phyloP scores from a whole-genome alignment of 1,140 invertebrate species.

The Papilio aristodemus region DNA sequence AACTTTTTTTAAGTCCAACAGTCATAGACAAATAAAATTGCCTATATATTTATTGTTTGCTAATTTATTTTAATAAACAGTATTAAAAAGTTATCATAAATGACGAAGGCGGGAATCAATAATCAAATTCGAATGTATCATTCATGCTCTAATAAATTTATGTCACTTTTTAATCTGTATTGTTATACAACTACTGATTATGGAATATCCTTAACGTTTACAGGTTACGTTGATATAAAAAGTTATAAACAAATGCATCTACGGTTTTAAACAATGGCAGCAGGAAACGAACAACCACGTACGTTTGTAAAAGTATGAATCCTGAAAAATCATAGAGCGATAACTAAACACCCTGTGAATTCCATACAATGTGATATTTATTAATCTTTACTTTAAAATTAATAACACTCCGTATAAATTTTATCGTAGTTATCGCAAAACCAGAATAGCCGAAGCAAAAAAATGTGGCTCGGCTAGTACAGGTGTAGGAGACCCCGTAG shows the following conservation, averaged over 20 bases:
- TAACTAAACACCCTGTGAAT: constrained; percentile 7
- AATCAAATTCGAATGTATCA: too few relatives aligned
- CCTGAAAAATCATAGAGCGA: background rate
- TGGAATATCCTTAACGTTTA: too few relatives aligned
- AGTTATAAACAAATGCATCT: too few relatives aligned
- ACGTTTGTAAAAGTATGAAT: background rate
- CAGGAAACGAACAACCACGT: background rate
- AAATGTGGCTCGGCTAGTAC: constrained; percentile 25
- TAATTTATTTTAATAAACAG: too few relatives aligned
- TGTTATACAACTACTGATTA: too few relatives aligned
- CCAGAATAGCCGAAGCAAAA: constrained; percentile 24
- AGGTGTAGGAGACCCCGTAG: constrained; percentile 21
- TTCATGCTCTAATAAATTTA: too few relatives aligned
- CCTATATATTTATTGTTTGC: too few relatives aligned
- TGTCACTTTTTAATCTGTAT: too few relatives aligned
- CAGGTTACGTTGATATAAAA: too few relatives aligned
- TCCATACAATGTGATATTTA: constrained; percentile 18
- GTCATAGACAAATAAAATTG: too few relatives aligned
- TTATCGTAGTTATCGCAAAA: constrained; percentile 25
- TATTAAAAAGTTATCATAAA: too few relatives aligned
- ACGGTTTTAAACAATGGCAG: background rate
- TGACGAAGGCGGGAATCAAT: too few relatives aligned
- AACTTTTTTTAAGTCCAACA: background rate
- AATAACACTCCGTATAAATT: constrained; percentile 30
- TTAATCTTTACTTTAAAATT: constrained; percentile 34